Evolutionary conservation across 2,797 vertebrate species (phyloP).

Genomic region (Falco berigora): DNA sequence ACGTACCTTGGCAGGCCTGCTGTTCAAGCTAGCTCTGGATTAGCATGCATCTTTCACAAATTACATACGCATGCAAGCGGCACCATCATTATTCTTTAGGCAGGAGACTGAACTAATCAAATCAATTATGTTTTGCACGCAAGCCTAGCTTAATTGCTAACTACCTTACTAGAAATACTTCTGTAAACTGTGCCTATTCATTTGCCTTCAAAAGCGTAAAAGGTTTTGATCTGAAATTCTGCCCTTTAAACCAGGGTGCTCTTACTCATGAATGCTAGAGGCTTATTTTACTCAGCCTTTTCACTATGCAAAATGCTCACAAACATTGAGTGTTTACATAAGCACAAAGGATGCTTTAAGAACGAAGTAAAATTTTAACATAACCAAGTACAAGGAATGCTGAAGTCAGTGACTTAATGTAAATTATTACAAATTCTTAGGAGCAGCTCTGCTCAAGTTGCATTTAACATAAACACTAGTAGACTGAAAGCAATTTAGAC

Average conservation of each 20-base stretch:
- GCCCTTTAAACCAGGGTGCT: background rate
- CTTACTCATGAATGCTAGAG: background rate
- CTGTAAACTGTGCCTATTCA: background rate
- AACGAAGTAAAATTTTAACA: background rate
- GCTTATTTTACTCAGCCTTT: background rate
- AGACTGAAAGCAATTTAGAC: background rate
- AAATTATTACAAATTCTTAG: background rate
- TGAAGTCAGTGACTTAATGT: background rate
- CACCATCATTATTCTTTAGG: background rate
- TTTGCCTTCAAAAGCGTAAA: background rate
- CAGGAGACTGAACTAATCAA: background rate
- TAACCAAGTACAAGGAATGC: background rate
- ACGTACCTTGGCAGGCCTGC: background rate
- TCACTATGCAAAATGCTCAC: background rate
- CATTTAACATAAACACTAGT: background rate
- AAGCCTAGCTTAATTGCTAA: background rate
- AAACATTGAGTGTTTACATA: background rate
- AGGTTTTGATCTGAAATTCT: background rate
- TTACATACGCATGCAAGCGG: background rate
- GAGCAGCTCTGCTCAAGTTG: background rate
- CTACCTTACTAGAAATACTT: background rate
- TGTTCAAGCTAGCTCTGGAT: background rate
- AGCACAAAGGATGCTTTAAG: background rate
- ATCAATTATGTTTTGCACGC: background rate
- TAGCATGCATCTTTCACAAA: background rate